phyloP scores from a whole-genome alignment of 2,888 invertebrate species.

The Mimas tiliae region DNA sequence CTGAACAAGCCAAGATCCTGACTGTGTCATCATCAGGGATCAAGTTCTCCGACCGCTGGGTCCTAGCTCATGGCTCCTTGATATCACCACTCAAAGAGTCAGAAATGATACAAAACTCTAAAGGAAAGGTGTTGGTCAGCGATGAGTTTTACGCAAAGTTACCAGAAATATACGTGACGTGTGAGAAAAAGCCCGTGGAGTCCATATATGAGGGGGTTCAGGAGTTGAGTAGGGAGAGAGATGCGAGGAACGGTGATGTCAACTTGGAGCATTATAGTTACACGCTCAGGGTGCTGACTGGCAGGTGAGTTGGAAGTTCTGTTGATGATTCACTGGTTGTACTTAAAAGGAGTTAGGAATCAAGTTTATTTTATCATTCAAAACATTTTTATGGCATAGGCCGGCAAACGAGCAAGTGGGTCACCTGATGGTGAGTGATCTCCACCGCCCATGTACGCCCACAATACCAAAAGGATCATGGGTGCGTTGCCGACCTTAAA shows the following conservation, averaged over 20 bases:
- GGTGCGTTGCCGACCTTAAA: too few relatives aligned
- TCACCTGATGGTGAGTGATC: too few relatives aligned
- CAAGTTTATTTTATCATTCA: too few relatives aligned
- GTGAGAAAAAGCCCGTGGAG: slow-evolving; percentile 60
- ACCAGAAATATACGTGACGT: slow-evolving; percentile 76
- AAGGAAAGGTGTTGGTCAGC: slow-evolving; percentile 69
- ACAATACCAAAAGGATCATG: too few relatives aligned
- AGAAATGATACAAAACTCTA: slow-evolving; percentile 62
- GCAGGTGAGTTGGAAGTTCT: slow-evolving; percentile 51
- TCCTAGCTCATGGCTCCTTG: slow-evolving; percentile 81
- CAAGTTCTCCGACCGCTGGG: slow-evolving; percentile 79
- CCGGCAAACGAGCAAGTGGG: too few relatives aligned
- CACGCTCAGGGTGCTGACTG: slow-evolving; percentile 71
- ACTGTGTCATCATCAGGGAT: slow-evolving; percentile 82
- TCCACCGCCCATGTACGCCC: too few relatives aligned
- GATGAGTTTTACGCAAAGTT: slow-evolving; percentile 74
- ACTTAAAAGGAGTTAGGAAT: neutral
- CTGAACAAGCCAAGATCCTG: slow-evolving; percentile 74
- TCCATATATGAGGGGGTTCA: slow-evolving; percentile 65
- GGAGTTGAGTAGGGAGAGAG: slow-evolving; percentile 64
- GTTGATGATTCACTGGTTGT: neutral
- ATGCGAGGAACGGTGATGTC: slow-evolving; percentile 47
- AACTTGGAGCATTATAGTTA: slow-evolving; percentile 73
- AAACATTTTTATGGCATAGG: too few relatives aligned
- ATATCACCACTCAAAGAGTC: slow-evolving; percentile 76